Evolutionary conservation across 2,888 invertebrate species (phyloP), one percentile per base, ranked within the genome.

Genomic region (Ophion costatus): DNA sequence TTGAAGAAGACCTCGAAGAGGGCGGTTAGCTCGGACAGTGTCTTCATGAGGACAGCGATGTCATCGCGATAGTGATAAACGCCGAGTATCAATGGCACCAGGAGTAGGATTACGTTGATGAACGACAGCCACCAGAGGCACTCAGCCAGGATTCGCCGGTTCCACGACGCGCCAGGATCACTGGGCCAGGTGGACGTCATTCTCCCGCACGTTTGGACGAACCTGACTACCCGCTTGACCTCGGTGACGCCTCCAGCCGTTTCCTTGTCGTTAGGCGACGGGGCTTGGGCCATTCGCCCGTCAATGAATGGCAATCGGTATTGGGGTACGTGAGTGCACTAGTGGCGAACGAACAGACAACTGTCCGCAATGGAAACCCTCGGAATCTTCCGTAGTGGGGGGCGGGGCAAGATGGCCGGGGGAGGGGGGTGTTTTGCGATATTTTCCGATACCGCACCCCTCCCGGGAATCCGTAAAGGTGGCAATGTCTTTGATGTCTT

Each of bases 21-120:
- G 0, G 91, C 90, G 3, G 88, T 90, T 5, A 90, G 82, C 87
- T 91, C 91, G 0, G 91, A 90, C 22, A 91, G 38, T 2, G 89
- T 80, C 81, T 90, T 90, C 86, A 89, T 91, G 29, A 89, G 51
- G 1, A 70, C n/a, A 42, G 81, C 84, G 11, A 89, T 29, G 10
- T 90, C 87, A 11, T 83, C 17, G 22, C 87, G 83, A 76, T 87
- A 88, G 64, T 89, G 83, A 83, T 88, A 89, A 79, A 88, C 88
- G 10, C 87, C 89, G 0, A 90, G 56, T 17, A 86, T 22, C 5
- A 91, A 74, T 14, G 91, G 89, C 75, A 90, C 74, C 5, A 90
- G 33, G 11, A 90, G 82, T 6, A 63, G 75, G 10, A 85, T 24
- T 0, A 82, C 87, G 80, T 89, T 90, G 1, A 86, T 2, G 4